A percentile compares a stretch with the other conserved stretches of the same genome.
Evolutionary conservation across 2,113 vertebrate genomes (phyloP).

Genomic region (Rhinopomastus cyanomelas): DNA sequence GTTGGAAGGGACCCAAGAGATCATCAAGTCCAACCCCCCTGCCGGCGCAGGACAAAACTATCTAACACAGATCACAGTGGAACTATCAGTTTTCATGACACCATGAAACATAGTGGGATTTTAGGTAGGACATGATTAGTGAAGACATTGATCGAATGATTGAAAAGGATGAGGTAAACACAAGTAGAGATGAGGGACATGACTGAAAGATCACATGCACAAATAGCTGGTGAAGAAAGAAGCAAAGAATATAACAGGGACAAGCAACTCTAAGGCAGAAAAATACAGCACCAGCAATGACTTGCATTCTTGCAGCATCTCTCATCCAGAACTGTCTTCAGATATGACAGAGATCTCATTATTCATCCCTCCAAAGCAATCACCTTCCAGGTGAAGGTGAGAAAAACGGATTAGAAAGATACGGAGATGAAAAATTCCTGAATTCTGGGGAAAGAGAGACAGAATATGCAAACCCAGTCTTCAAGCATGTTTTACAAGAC

Average conservation of each 20-base stretch:
- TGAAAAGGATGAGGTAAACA: background rate
- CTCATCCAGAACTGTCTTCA: background rate
- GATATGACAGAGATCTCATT: background rate
- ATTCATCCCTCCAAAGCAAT: background rate
- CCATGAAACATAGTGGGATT: background rate
- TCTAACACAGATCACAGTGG: too few species aligned
- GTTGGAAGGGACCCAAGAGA: too few species aligned
- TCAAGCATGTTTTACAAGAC: background rate
- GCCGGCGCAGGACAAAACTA: too few species aligned
- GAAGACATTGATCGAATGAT: background rate
- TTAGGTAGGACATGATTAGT: background rate
- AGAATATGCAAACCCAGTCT: background rate
- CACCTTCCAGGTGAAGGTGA: background rate
- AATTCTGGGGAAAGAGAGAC: background rate
- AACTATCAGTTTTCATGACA: too few species aligned
- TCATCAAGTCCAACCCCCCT: too few species aligned
- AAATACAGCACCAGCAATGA: background rate
- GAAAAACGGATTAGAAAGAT: background rate
- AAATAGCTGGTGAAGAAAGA: background rate
- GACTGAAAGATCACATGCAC: background rate
- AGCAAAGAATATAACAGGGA: background rate
- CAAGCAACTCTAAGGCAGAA: background rate
- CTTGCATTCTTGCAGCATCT: conserved; percentile 1
- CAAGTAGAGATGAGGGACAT: background rate
- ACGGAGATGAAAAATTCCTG: background rate